phyloP scores from a whole-genome alignment of 1,140 invertebrate species.

The Agraylea sexmaculata region DNA sequence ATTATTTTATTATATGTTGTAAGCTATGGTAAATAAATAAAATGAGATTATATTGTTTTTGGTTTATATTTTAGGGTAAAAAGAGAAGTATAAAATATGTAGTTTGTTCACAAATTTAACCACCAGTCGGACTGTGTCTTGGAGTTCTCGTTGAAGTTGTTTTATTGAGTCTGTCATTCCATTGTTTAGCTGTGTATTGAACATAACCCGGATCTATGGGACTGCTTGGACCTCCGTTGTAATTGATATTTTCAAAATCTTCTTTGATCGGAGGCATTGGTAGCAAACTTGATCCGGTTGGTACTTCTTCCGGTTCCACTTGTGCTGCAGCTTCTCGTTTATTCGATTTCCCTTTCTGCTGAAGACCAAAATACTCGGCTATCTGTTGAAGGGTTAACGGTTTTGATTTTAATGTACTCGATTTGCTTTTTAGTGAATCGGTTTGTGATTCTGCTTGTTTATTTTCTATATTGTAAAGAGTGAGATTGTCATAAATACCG shows the following conservation, averaged over 20 bases:
- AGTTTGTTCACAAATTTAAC: slow-evolving; percentile 24
- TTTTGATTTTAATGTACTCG: slow-evolving; percentile 17
- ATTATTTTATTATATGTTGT: no score
- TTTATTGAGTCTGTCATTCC: slow-evolving; percentile 41
- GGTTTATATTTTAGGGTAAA: no score
- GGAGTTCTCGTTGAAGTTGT: slow-evolving; percentile 41
- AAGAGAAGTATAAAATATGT: no score
- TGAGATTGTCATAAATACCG: slow-evolving; percentile 18
- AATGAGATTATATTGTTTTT: no score
- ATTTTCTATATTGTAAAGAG: slow-evolving; percentile 11
- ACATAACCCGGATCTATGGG: slow-evolving; percentile 57
- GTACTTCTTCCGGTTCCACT: slow-evolving; percentile 15
- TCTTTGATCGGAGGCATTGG: slow-evolving; percentile 14
- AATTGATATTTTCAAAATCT: slow-evolving; percentile 10
- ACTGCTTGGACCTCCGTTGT: slow-evolving; percentile 37
- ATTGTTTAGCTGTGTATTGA: slow-evolving; percentile 52
- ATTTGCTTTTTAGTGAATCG: slow-evolving; percentile 16
- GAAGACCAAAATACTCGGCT: slow-evolving; percentile 30
- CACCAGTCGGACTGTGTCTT: slow-evolving; percentile 45
- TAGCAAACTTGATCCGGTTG: slow-evolving; percentile 16
- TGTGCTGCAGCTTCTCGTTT: slow-evolving; percentile 21
- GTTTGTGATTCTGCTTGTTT: slow-evolving; percentile 15
- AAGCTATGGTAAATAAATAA: no score
- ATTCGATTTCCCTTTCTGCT: slow-evolving; percentile 21
- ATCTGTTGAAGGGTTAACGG: slow-evolving; percentile 36